Evolutionary conservation across 2,797 vertebrate species (phyloP), one percentile per base, ranked within the genome.

Genomic region (Lates japonicus): DNA sequence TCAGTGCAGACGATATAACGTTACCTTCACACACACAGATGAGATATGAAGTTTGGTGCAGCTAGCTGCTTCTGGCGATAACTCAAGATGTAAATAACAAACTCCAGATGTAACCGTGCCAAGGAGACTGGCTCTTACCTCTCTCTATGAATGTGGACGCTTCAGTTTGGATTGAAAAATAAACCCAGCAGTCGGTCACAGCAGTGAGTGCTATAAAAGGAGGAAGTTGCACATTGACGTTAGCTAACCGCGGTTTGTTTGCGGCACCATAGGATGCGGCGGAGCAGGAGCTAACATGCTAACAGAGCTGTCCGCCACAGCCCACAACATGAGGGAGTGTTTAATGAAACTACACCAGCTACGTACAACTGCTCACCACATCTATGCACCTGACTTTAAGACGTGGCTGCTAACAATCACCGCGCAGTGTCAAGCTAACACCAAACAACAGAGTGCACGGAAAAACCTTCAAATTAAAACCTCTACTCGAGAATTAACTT

Each of bases 221-320:
- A 87, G 82, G 88, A 89, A 88, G 86, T 78, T 52, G 73, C 19
- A 48, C 72, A 49, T 44, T 49, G 67, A 65, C 37, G 78, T 44
- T 70, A 78, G 88, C 85, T 81, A 84, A 74, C 64, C 19, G 41
- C 51, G 33, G 35, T n/a, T 48, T 35, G 22, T 29, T 33, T 25
- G 46, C 11, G 17, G 16, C 9, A 22, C 22, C 59, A 7, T 20
- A 9, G 12, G 8, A 29, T 10, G 14, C 7, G 33, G 31, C 39
- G 2, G 9, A n/a, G 8, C 2, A 4, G 1, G 49, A 25, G 3
- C 9, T 4, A 4, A 35, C 29, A 4, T 11, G 11, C 3, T 22
- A 4, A 19, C 3, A 0, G 7, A 5, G n/a, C 51, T 31, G 4
- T n/a, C 29, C 1, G 42, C 49, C 57, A 72, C 71, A 0, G 1